Evolutionary conservation across 2,113 vertebrate genomes (phyloP), one percentile per base, ranked within the genome.

Genomic region (Apaloderma vittatum): DNA sequence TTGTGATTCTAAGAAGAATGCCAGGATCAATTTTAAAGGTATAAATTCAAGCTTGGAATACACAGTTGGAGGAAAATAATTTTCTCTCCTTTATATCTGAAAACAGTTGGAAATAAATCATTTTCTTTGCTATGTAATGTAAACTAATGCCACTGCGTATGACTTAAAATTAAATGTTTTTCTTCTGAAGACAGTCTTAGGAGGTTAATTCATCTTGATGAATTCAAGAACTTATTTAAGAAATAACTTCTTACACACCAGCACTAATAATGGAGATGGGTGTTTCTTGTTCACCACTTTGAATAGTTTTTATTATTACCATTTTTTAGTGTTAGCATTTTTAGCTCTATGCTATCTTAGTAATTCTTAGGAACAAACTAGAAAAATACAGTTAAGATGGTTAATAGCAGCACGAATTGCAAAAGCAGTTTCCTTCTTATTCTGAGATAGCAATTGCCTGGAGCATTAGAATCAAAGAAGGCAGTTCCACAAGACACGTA

Each of bases 1-100:
- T 36, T 46, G n/a, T 71, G 34, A 93, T 86, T 91, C 66, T 75
- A 86, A 63, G 89, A 94, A 86, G 61, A 77, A 86, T 45, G 59
- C 55, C 71, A 96, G 72, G 24, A 49, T 43, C 15, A 34, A 46
- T 78, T 73, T 87, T 68, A 46, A 79, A 86, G 40, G 6, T 61
- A 75, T 65, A 88, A 81, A 92, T 81, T 71, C 68, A 93, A 76
- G 37, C 23, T 76, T 9, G 20, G 62, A 93, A 91, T 57, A 70
- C 18, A 67, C 51, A 72, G 40, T 12, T 88, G 29, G n/a, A 72
- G 29, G 7, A 65, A 86, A 88, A 83, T 74, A 9, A 62, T 36
- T 54, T 80, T 40, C 19, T 58, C 15, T 74, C 29, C 26, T 75
- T 70, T 92, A 45, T 66, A 36, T 73, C 34, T 91, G 45, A 95